Evolutionary conservation across 2,888 invertebrate genomes (phyloP), one percentile per base, ranked within the genome.

Genomic region (Oligia strigilis): DNA sequence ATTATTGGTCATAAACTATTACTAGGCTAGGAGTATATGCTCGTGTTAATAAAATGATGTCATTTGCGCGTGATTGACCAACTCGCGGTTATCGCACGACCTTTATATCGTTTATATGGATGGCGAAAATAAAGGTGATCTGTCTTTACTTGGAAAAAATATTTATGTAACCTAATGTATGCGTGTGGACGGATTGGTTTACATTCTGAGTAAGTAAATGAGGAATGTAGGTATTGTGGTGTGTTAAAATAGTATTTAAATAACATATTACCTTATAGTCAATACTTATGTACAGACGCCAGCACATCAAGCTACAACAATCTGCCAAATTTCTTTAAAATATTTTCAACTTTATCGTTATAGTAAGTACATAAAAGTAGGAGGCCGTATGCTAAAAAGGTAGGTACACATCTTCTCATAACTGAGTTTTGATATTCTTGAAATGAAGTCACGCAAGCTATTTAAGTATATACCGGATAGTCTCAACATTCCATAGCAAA

Each of bases 61-160:
- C 94, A 94, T 82, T 73, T 52, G 75, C 78, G 83, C 88, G 89
- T 90, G 90, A 90, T 91, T 90, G 89, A 87, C 88, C 86, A 90
- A 90, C 87, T 89, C 85, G 88, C 88, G 86, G 88, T 90, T 93
- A 94, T 93, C 91, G 65, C 73, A 65, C 71, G 89, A 92, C 92
- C 91, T 90, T 72, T 82, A 77, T 77, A 80, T 80, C 83, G 58
- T 81, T 55, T 58, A 6, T 5, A 65, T 78, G 62, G 69, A 72
- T 40, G 70, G 46, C 84, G 69, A 87, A 89, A 88, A 89, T 90
- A 87, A 87, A 90, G 84, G 83, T 89, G 87, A 89, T 86, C 65
- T 81, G 72, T 72, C 64, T 78, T 43, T 81, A 69, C 67, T 66
- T 71, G 66, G 62, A 75, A 84, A 80, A 81, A 84, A 85, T 79